phyloP scores from a whole-genome alignment of 2,888 invertebrate species.

The Drosophila buzzatii region DNA sequence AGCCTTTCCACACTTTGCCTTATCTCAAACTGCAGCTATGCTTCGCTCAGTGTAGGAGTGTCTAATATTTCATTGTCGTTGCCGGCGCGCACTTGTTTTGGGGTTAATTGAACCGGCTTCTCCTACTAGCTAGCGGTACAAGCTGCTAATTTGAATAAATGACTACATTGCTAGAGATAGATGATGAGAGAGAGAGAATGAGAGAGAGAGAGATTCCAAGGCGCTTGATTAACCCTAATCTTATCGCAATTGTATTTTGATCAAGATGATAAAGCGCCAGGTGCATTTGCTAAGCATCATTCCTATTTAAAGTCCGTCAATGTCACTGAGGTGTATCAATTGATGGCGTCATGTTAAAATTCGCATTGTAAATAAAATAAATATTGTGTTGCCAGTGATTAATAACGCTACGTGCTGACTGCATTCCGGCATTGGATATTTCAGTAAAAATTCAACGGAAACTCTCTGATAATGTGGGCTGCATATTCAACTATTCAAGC shows the following conservation, averaged over 20 bases:
- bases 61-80: slow-evolving; percentile 62
- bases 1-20: background rate
- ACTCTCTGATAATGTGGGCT: slow-evolving; percentile 40
- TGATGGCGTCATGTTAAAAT: slow-evolving; percentile 63
- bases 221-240: slow-evolving; percentile 53
- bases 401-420: slow-evolving; percentile 64
- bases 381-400: slow-evolving; percentile 39
- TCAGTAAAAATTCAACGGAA: slow-evolving; percentile 61
- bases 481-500: slow-evolving; percentile 32
- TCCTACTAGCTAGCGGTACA: slow-evolving; percentile 24
- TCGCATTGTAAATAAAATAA: slow-evolving; percentile 16
- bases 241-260: slow-evolving; percentile 57
- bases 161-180: slow-evolving; percentile 41
- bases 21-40: slow-evolving; percentile 1
- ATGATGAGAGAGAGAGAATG: slow-evolving; percentile 15
- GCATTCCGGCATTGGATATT: slow-evolving; percentile 30
- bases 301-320: slow-evolving; percentile 59
- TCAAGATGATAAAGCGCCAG: slow-evolving; percentile 16
- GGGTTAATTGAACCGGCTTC: slow-evolving; percentile 73
- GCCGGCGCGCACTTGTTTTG: slow-evolving; percentile 64
- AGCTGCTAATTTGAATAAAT: slow-evolving; percentile 69
- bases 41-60: slow-evolving; percentile 12
- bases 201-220: slow-evolving; percentile 25
- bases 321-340: slow-evolving; percentile 49
- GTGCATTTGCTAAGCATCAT: slow-evolving; percentile 48